These are phyloP conservation scores for Diloba caeruleocephala DNA, from an alignment of 2,888 invertebrate genomes.

Conservation along the genomic window DNA sequence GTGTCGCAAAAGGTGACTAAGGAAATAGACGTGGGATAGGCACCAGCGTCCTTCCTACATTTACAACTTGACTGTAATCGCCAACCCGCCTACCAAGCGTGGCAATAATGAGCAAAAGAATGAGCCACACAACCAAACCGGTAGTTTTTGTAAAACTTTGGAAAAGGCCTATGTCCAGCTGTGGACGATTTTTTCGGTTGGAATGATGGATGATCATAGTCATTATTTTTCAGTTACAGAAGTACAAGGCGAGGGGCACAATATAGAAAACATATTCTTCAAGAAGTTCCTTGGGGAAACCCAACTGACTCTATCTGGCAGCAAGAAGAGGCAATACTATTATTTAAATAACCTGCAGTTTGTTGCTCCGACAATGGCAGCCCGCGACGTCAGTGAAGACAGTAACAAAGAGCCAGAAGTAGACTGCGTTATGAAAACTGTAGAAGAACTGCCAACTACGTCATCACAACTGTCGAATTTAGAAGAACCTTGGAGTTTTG, in stretches of 20 bases:
- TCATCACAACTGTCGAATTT: background rate
- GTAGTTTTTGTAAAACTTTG: too few relatives aligned
- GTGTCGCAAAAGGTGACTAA: too few relatives aligned
- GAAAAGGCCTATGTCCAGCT: too few relatives aligned
- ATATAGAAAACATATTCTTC: background rate
- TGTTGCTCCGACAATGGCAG: background rate
- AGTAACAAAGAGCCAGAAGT: background rate
- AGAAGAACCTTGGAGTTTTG: background rate
- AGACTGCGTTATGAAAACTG: background rate
- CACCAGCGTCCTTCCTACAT: too few relatives aligned
- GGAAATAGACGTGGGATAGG: too few relatives aligned
- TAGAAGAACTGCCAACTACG: background rate
- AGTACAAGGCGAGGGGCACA: background rate
- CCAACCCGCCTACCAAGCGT: too few relatives aligned
- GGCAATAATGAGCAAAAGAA: too few relatives aligned
- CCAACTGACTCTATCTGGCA: background rate
- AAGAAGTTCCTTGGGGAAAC: background rate
- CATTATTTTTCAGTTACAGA: conserved; percentile 2
- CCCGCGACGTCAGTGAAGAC: background rate
- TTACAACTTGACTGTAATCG: too few relatives aligned
- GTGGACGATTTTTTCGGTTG: background rate
- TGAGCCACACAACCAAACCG: too few relatives aligned
- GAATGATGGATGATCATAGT: background rate
- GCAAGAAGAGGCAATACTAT: background rate
- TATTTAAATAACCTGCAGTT: background rate